Evolutionary conservation across 1,140 invertebrate genomes (phyloP).

Genomic region (Ceratoteleas bidentatus): DNA sequence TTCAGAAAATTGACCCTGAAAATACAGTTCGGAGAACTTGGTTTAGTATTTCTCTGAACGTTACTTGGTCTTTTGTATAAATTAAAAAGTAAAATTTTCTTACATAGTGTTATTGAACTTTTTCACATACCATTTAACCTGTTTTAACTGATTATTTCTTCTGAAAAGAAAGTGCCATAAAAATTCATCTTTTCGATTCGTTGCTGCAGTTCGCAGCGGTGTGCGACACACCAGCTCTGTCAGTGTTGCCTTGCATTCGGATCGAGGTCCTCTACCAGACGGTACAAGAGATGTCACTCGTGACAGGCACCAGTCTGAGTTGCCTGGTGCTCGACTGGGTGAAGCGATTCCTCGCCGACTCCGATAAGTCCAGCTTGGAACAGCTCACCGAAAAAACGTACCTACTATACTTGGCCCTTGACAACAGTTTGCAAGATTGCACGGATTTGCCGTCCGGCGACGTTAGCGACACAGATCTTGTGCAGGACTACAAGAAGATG

Average conservation of each 20-base stretch:
- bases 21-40: too few relatives aligned
- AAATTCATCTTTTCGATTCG: too few relatives aligned
- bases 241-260: conserved; percentile 84
- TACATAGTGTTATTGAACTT: too few relatives aligned
- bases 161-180: too few relatives aligned
- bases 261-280: conserved; percentile 86
- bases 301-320: conserved; percentile 84
- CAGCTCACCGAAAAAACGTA: conserved; percentile 85
- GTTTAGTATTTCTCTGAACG: too few relatives aligned
- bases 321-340: conserved; percentile 87
- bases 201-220: conserved; percentile 83
- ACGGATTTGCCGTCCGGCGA: conserved; percentile 86
- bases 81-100: too few relatives aligned
- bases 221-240: conserved; percentile 82
- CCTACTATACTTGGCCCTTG: conserved; percentile 88
- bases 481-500: conserved; percentile 91
- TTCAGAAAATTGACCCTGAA: too few relatives aligned
- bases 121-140: too few relatives aligned
- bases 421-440: conserved; percentile 90
- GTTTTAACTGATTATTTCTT: too few relatives aligned
- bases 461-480: conserved; percentile 87
- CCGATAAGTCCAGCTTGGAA: conserved; percentile 77
- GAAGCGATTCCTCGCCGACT: conserved; percentile 80
- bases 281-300: conserved; percentile 84
- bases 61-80: too few relatives aligned